These are phyloP conservation scores for Octonoba sinensis DNA, from an alignment of 2,888 invertebrate species.

Conservation along the genomic window DNA sequence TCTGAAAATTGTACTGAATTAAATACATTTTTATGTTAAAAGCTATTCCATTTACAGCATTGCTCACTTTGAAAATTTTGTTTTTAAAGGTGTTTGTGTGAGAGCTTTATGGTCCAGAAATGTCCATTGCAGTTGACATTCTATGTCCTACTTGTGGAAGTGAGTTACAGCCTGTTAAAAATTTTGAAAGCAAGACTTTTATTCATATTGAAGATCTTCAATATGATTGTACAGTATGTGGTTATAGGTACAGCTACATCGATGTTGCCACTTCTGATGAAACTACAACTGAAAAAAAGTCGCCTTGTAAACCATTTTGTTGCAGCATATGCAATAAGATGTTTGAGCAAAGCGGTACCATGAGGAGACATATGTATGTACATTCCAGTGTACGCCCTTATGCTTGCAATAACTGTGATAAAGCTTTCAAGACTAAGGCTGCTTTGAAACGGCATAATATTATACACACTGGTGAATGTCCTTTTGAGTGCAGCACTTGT, in stretches of 20 bases:
- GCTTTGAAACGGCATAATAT: constrained; percentile 53
- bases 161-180: constrained; percentile 31
- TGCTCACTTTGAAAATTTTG: no score
- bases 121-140: constrained; percentile 12
- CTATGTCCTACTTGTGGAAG: constrained; percentile 41
- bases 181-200: constrained; percentile 7
- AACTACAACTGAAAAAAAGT: constrained; percentile 18
- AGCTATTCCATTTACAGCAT: no score
- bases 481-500: constrained; percentile 59
- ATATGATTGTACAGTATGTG: constrained; percentile 45
- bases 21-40: no score
- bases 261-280: constrained; percentile 14
- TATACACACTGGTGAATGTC: constrained; percentile 56
- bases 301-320: background rate
- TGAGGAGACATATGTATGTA: constrained; percentile 42
- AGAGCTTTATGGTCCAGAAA: background rate
- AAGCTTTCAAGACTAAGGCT: constrained; percentile 51
- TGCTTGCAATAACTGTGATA: constrained; percentile 44
- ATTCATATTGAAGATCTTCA: constrained; percentile 11
- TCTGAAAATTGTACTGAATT: no score
- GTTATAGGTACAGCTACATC: constrained; percentile 45
- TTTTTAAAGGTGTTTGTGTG: no score
- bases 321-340: constrained; percentile 47
- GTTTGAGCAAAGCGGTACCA: constrained; percentile 33
- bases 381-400: constrained; percentile 53